A percentile compares a stretch with the other conserved stretches of the same genome.
phyloP scores from a whole-genome alignment of 92 coral and sea anemone genomes.

The Siderastrea radians region DNA sequence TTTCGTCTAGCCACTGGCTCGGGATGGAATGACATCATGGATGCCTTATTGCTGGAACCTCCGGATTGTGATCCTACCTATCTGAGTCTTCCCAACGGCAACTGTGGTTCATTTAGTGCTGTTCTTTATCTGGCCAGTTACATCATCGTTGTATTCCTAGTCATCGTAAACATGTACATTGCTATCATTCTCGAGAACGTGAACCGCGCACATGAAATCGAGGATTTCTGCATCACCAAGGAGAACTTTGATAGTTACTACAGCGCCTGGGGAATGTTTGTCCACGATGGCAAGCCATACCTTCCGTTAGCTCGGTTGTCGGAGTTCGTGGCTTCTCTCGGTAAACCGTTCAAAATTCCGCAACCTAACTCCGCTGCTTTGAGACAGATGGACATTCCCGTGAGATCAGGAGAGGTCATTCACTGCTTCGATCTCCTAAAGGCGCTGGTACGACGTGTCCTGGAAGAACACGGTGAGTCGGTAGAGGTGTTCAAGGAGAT shows the following conservation, averaged over 20 bases:
- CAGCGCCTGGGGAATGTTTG: slow-evolving; percentile 84
- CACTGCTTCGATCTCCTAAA: slow-evolving; percentile 96
- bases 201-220: slow-evolving; percentile 89
- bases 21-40: slow-evolving; percentile 95
- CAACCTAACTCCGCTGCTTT: slow-evolving; percentile 68
- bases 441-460: slow-evolving; percentile 81
- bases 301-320: slow-evolving; percentile 81
- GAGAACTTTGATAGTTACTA: slow-evolving; percentile 93
- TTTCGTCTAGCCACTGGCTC: slow-evolving; percentile 93
- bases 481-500: slow-evolving; percentile 89
- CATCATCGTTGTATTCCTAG: slow-evolving; percentile 85
- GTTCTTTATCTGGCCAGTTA: slow-evolving; percentile 81
- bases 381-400: slow-evolving; percentile 79
- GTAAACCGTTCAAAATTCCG: slow-evolving; percentile 85
- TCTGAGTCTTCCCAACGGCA: slow-evolving; percentile 74
- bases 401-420: slow-evolving; percentile 87
- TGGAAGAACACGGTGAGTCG: slow-evolving; percentile 92
- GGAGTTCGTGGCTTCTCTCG: slow-evolving; percentile 86
- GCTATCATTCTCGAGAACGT: slow-evolving; percentile 95
- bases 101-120: slow-evolving; percentile 88
- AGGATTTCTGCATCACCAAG: slow-evolving; percentile 90
- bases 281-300: slow-evolving; percentile 88
- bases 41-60: slow-evolving; percentile 81
- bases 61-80: slow-evolving; percentile 89
- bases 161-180: slow-evolving; percentile 96